Evolutionary conservation across 2,113 vertebrate genomes (phyloP).

Genomic region (Ceratotherium simum): DNA sequence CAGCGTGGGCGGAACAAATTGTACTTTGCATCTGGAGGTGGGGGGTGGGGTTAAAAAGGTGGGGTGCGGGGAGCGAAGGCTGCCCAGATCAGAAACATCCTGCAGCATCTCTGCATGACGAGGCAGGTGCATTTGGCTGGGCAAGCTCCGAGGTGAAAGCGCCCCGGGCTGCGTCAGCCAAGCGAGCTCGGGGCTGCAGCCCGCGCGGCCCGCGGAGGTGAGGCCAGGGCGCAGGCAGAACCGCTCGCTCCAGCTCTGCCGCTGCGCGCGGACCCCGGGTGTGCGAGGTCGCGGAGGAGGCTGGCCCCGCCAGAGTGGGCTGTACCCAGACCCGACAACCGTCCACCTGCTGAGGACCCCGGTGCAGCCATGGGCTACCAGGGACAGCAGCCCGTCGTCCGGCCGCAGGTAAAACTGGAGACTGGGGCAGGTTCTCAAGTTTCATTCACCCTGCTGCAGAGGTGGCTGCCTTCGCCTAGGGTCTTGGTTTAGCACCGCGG

Average conservation of each 20-base stretch:
- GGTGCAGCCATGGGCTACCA: conserved; percentile 62
- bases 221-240: accelerated
- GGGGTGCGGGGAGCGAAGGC: accelerated
- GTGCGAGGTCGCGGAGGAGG: neutral
- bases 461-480: neutral
- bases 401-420: conserved; percentile 57
- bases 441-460: neutral
- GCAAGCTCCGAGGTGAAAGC: accelerated
- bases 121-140: neutral
- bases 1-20: neutral
- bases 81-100: neutral
- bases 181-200: accelerated
- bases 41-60: neutral
- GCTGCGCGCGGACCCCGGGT: accelerated
- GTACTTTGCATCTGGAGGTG: neutral
- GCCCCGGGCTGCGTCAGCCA: accelerated
- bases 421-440: neutral
- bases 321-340: too few relatives aligned
- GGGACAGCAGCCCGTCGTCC: neutral
- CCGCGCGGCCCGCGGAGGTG: neutral
- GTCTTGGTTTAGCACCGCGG: neutral
- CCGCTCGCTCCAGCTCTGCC: accelerated
- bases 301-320: accelerated
- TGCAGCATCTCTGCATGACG: neutral
- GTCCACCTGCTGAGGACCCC: neutral